Conservation (phyloP, 2,797 vertebrate species). For the Danio choprae region DNA sequence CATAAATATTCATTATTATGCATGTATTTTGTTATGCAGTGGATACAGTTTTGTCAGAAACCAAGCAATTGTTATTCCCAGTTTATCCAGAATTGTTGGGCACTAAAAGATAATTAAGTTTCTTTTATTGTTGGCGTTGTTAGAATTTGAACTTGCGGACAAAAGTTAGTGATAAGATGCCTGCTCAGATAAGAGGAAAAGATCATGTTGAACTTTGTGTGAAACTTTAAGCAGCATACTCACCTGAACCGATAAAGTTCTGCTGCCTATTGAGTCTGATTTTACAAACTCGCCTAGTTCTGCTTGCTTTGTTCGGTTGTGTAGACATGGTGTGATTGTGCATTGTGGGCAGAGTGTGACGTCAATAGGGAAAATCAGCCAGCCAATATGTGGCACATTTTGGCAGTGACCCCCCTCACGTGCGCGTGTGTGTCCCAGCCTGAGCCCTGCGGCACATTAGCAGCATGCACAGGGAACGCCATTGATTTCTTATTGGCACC, state of each 20-base stretch:
- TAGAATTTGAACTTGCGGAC: not conserved
- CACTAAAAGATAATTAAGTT: too few species aligned
- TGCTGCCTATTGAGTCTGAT: not conserved
- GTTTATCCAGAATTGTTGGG: too few species aligned
- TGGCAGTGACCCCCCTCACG: conserved; percentile 32
- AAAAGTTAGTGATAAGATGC: not conserved
- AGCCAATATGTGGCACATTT: conserved; percentile 39
- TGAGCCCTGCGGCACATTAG: conserved; percentile 20
- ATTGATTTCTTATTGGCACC: conserved; percentile 55
- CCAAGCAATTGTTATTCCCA: too few species aligned
- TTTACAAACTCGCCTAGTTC: not conserved
- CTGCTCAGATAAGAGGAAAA: conserved; percentile 5
- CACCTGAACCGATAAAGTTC: too few species aligned
- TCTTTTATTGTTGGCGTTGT: not conserved
- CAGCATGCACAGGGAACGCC: conserved; percentile 37
- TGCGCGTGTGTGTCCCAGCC: conserved; percentile 13
- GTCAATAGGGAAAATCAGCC: conserved; percentile 28
- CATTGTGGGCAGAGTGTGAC: conserved; percentile 28
- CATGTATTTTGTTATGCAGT: too few species aligned
- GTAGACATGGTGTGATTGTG: not conserved
- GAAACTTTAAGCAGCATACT: not conserved
- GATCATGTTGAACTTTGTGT: conserved; percentile 8
- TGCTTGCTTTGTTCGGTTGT: not conserved
- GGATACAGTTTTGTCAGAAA: too few species aligned
- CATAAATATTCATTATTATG: too few species aligned